Percentiles rank a stretch among this genome's conserved stretches.
Conservation (phyloP, 2,113 vertebrate species). For the Poeciliopsis occidentalis region DNA sequence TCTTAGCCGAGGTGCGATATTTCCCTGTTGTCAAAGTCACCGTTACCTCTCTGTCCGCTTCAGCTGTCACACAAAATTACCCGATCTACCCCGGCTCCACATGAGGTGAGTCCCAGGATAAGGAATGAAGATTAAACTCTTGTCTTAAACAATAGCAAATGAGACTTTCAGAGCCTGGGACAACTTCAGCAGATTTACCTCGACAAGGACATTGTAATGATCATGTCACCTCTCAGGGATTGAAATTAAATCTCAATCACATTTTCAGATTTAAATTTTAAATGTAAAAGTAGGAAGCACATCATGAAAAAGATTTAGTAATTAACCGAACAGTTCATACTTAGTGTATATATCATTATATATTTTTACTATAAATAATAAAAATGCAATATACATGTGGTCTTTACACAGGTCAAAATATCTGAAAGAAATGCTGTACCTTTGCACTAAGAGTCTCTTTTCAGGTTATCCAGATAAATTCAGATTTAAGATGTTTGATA, state of each 20-base stretch:
- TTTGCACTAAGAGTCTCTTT: background rate
- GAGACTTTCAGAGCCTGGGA: slow-evolving; percentile 2
- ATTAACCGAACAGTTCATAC: background rate
- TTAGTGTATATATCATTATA: no score
- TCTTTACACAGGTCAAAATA: background rate
- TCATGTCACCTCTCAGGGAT: slow-evolving; percentile 1
- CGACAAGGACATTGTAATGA: slow-evolving; percentile 7
- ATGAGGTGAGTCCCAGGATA: slow-evolving; percentile 42
- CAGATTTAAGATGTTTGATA: background rate
- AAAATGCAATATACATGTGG: no score
- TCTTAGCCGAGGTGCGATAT: slow-evolving; percentile 59
- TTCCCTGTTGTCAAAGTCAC: slow-evolving; percentile 64
- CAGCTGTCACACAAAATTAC: slow-evolving; percentile 52
- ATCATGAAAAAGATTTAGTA: background rate
- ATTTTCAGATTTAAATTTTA: background rate
- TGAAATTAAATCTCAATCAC: background rate
- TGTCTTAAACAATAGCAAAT: slow-evolving; percentile 17
- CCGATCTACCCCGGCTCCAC: slow-evolving; percentile 32
- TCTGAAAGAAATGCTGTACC: background rate
- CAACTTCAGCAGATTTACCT: slow-evolving; percentile 9
- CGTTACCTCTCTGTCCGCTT: slow-evolving; percentile 42
- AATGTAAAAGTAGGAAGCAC: background rate
- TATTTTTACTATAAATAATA: background rate
- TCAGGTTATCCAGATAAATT: background rate
- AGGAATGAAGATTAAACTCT: slow-evolving; percentile 13